These are phyloP conservation scores for Criorhina ranunculi DNA, from an alignment of 2,888 invertebrate genomes.

Conservation along the genomic window DNA sequence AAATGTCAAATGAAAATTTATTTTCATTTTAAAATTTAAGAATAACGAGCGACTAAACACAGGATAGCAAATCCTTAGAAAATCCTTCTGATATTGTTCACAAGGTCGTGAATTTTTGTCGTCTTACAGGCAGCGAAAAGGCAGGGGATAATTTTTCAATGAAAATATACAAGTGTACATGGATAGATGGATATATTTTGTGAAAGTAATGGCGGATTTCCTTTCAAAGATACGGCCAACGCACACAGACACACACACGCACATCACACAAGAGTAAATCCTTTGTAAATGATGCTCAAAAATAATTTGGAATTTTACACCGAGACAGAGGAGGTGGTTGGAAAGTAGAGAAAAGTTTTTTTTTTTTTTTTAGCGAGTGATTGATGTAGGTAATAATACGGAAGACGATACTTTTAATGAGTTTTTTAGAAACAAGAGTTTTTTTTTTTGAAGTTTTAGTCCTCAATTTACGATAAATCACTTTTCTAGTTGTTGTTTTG, in stretches of 20 bases:
- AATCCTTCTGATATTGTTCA: constrained; percentile 54
- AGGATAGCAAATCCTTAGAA: constrained; percentile 29
- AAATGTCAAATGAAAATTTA: constrained; percentile 18
- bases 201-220: constrained; percentile 16
- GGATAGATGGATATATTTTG: background rate
- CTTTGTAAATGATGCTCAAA: constrained; percentile 45
- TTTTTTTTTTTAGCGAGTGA: background rate
- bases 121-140: background rate
- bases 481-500: background rate
- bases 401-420: constrained; percentile 38
- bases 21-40: constrained; percentile 9
- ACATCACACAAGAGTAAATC: constrained; percentile 32
- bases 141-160: constrained; percentile 30
- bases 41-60: constrained; percentile 1
- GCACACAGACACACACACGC: background rate
- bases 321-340: constrained; percentile 7
- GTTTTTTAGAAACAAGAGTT: constrained; percentile 12
- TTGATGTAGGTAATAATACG: constrained; percentile 37
- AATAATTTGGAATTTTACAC: constrained; percentile 24
- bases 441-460: background rate
- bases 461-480: constrained; percentile 25
- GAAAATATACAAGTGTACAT: background rate
- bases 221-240: background rate
- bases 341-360: background rate
- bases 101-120: constrained; percentile 50